phyloP scores from a whole-genome alignment of 2,113 vertebrate genomes.

The Argyrosomus japonicus region DNA sequence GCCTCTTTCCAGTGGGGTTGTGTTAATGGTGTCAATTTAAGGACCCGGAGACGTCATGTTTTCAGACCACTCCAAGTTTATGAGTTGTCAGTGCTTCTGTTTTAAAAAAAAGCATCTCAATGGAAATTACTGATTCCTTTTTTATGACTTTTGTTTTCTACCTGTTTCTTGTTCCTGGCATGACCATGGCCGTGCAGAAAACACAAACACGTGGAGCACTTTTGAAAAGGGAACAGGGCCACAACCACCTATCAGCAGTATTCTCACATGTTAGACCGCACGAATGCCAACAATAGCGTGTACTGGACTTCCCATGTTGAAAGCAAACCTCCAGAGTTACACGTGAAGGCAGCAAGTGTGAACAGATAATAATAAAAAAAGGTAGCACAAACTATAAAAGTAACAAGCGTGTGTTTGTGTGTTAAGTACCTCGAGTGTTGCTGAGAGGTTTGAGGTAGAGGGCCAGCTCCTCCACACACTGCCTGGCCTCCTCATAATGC shows the following conservation, averaged over 20 bases:
- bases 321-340: background rate
- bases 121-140: slow-evolving; percentile 3
- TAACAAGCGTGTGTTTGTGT: background rate
- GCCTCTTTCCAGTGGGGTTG: background rate
- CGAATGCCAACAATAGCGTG: background rate
- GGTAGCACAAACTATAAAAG: background rate
- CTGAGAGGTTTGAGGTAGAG: slow-evolving; percentile 99
- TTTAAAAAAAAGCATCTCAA: background rate
- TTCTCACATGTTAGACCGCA: slow-evolving; percentile 8
- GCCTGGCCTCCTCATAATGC: slow-evolving; percentile 97
- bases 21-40: background rate
- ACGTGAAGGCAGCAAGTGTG: background rate
- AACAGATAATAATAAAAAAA: background rate
- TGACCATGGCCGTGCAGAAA: background rate
- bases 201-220: background rate
- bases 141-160: background rate
- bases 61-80: background rate
- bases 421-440: slow-evolving; percentile 90
- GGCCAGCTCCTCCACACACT: slow-evolving; percentile 98
- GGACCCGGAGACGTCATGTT: background rate
- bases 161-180: background rate
- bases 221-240: slow-evolving; percentile 16
- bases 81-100: background rate
- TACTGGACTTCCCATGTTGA: background rate
- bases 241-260: background rate